Percentiles rank a stretch among this genome's conserved stretches.
Conservation (phyloP, 2,888 invertebrate genomes). For the Agrotis segetum region DNA sequence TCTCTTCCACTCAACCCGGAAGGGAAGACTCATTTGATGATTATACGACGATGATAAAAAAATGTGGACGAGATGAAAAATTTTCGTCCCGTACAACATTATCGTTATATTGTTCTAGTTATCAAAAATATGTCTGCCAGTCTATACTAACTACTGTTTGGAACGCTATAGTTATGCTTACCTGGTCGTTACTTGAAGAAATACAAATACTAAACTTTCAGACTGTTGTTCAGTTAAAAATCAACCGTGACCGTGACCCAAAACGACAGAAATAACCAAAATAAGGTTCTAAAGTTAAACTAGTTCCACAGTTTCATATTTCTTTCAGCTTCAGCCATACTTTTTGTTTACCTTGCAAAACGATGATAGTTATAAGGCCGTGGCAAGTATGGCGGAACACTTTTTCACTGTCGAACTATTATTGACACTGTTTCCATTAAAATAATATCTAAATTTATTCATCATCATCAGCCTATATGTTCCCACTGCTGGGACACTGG, state of each 20-base stretch:
- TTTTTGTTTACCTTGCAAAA: conserved; percentile 8
- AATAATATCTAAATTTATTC: too few species aligned
- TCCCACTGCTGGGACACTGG: too few species aligned
- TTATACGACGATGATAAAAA: too few species aligned
- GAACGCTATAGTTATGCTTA: background rate
- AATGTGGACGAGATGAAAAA: too few species aligned
- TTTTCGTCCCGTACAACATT: too few species aligned
- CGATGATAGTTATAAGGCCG: background rate
- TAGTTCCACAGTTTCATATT: conserved; percentile 34
- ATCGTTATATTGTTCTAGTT: background rate
- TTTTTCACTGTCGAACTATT: too few species aligned
- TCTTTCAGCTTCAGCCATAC: conserved; percentile 8
- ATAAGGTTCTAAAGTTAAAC: conserved; percentile 31
- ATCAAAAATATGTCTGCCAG: background rate
- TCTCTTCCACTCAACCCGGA: too few species aligned
- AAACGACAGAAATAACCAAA: conserved; percentile 41
- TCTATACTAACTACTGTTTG: background rate
- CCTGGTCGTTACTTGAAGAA: conserved; percentile 15
- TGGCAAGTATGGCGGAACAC: too few species aligned
- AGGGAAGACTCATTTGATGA: too few species aligned
- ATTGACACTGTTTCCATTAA: too few species aligned
- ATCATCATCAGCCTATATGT: too few species aligned
- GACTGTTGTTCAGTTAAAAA: conserved; percentile 23
- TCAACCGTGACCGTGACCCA: conserved; percentile 40
- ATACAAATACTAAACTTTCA: conserved; percentile 29